Percentiles rank a stretch among this genome's conserved stretches.
These are phyloP conservation scores for Mimumesa dahlbomi DNA, from an alignment of 2,888 invertebrate genomes.

Conservation along the genomic window DNA sequence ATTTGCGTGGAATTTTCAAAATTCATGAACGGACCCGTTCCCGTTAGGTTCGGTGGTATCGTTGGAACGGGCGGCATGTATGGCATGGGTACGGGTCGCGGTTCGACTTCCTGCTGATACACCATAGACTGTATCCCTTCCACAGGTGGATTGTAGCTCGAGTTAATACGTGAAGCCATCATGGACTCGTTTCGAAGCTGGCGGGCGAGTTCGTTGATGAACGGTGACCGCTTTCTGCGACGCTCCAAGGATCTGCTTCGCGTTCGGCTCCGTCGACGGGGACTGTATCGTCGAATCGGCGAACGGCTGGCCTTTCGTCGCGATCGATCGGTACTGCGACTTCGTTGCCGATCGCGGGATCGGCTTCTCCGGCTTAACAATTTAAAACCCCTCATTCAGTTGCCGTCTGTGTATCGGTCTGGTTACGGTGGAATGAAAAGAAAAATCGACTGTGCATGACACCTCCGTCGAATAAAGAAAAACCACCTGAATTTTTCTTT, in stretches of 20 bases:
- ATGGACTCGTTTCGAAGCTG: constrained; percentile 72
- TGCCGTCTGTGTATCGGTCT: too few species aligned
- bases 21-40: constrained; percentile 60
- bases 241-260: constrained; percentile 70
- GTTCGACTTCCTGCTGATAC: constrained; percentile 44
- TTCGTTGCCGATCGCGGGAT: constrained; percentile 73
- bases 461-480: too few species aligned
- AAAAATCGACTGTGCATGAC: too few species aligned
- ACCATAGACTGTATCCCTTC: constrained; percentile 59
- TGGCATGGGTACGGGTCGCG: constrained; percentile 37
- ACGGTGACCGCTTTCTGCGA: constrained; percentile 77
- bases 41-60: constrained; percentile 34
- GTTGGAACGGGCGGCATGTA: constrained; percentile 49
- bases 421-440: too few species aligned
- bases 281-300: constrained; percentile 67
- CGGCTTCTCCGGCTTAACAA: constrained; percentile 73
- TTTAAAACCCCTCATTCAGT: too few species aligned
- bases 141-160: constrained; percentile 55
- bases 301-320: constrained; percentile 76
- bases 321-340: constrained; percentile 67
- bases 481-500: too few species aligned
- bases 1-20: constrained; percentile 66
- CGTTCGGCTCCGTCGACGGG: constrained; percentile 66
- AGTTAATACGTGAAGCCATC: constrained; percentile 42
- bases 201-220: constrained; percentile 77